A percentile compares a stretch with the other conserved stretches of the same genome.
Evolutionary conservation across 1,140 invertebrate species (phyloP).

Genomic region (Drosophila paulistorum): DNA sequence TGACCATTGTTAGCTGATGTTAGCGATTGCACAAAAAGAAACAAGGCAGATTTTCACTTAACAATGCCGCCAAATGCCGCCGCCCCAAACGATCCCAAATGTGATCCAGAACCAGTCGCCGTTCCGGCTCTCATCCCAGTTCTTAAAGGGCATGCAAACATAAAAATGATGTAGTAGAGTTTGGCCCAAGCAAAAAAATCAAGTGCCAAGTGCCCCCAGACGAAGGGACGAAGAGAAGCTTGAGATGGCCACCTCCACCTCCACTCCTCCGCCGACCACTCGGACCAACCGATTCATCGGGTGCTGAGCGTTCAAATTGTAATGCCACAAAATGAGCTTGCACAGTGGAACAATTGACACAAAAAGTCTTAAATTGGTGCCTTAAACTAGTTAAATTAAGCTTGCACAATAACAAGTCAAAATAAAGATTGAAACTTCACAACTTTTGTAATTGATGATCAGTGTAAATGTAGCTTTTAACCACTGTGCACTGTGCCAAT

Average conservation of each 20-base stretch:
- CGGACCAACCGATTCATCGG: slow-evolving; percentile 39
- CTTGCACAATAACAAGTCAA: no score
- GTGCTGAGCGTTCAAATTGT: slow-evolving; percentile 61
- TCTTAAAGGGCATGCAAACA: slow-evolving; percentile 76
- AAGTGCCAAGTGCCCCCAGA: slow-evolving; percentile 42
- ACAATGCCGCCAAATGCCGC: slow-evolving; percentile 61
- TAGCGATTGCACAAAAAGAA: slow-evolving; percentile 69
- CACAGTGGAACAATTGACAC: slow-evolving; percentile 45
- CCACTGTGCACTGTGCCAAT: slow-evolving; percentile 64
- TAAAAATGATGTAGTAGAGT: slow-evolving; percentile 61
- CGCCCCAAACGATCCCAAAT: neutral
- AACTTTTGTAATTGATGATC: neutral
- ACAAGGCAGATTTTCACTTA: slow-evolving; percentile 73
- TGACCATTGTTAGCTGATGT: slow-evolving; percentile 82
- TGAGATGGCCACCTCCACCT: slow-evolving; percentile 5
- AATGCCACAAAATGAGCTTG: slow-evolving; percentile 40
- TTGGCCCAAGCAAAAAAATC: neutral
- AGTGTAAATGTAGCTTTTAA: neutral
- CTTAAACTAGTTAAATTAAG: neutral
- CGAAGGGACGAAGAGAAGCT: neutral
- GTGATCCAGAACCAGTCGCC: slow-evolving; percentile 23
- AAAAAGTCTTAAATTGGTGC: neutral
- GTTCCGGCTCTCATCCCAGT: slow-evolving; percentile 6
- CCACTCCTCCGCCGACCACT: neutral
- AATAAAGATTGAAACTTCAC: no score